These are phyloP conservation scores for Chlorodrepanis virens DNA, from an alignment of 2,113 vertebrate genomes.

Conservation along the genomic window DNA sequence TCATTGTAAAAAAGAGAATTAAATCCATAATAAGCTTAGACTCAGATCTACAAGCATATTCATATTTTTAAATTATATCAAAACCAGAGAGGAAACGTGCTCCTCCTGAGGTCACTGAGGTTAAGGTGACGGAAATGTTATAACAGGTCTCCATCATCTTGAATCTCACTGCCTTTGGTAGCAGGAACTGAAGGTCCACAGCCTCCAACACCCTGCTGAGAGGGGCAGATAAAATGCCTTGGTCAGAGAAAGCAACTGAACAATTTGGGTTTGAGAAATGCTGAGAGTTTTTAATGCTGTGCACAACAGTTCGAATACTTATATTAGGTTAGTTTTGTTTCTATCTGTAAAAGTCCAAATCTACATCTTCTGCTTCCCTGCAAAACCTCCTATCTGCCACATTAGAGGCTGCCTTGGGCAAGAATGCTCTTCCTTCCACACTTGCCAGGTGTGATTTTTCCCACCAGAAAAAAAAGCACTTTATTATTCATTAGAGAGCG, in stretches of 20 bases:
- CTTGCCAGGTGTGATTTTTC: neutral
- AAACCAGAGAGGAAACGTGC: rapidly evolving
- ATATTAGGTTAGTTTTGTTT: neutral
- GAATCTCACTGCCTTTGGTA: neutral
- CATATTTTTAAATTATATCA: neutral
- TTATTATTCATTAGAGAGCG: neutral
- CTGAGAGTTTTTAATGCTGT: neutral
- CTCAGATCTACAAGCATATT: neutral
- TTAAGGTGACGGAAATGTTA: neutral
- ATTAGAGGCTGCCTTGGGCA: neutral
- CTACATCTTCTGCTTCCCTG: neutral
- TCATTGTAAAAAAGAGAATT: neutral
- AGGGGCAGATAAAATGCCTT: neutral
- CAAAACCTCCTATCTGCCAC: neutral
- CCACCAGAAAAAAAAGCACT: neutral
- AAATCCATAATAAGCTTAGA: neutral
- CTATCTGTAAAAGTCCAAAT: neutral
- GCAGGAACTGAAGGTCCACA: neutral
- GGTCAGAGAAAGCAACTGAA: neutral
- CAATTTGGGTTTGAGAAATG: neutral
- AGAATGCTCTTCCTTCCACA: neutral
- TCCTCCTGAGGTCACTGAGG: neutral
- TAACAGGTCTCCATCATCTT: neutral
- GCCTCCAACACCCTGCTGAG: neutral
- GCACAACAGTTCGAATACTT: neutral